These are phyloP conservation scores for Saccostrea echinata DNA, from an alignment of 1,140 invertebrate species.

Conservation along the genomic window DNA sequence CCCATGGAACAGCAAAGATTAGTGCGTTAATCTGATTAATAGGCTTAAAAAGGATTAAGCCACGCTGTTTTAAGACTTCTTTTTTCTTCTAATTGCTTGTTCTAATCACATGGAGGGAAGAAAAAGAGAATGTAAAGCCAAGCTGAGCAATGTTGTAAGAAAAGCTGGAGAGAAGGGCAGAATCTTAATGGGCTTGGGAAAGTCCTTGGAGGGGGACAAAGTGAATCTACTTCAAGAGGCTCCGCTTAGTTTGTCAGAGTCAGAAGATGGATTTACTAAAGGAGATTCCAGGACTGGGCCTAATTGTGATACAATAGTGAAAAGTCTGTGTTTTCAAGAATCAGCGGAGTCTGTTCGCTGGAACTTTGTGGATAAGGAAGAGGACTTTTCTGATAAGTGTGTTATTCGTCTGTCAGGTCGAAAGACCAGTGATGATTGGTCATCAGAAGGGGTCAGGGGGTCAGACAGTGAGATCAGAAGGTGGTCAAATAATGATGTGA, in stretches of 20 bases:
- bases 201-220: conserved; percentile 16
- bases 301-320: background rate
- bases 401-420: conserved; percentile 2
- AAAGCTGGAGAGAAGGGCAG: conserved; percentile 24
- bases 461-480: conserved; percentile 3
- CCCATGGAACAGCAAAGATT: conserved; percentile 16
- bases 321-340: background rate
- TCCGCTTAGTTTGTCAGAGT: background rate
- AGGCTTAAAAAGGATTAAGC: conserved; percentile 21
- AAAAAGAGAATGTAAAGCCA: conserved; percentile 27
- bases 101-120: conserved; percentile 29
- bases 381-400: conserved; percentile 36
- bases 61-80: conserved; percentile 23
- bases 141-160: conserved; percentile 19
- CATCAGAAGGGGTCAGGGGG: background rate
- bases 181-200: conserved; percentile 10
- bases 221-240: conserved; percentile 18
- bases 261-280: background rate
- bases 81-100: background rate
- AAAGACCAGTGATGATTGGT: conserved; percentile 4
- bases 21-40: conserved; percentile 8
- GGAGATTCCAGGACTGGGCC: background rate
- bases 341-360: background rate
- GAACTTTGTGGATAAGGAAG: background rate
- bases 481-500: conserved; percentile 37